Evolutionary conservation across 2,888 invertebrate genomes (phyloP), one percentile per base, ranked within the genome.

Genomic region (Euphydryas editha): DNA sequence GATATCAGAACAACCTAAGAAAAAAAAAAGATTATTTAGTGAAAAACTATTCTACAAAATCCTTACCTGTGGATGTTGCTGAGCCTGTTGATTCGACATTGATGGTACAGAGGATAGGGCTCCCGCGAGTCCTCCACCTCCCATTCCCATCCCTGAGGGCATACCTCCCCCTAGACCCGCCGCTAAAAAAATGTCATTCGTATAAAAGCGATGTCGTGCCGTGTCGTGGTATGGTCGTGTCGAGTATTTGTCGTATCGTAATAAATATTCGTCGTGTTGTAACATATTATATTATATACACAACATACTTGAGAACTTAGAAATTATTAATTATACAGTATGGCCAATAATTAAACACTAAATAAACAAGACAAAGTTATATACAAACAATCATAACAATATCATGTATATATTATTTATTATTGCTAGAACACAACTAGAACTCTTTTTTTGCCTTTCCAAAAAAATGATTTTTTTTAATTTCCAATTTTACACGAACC

Each of bases 21-120:
- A 44, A 17, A 44, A n/a, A n/a, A 44, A 17, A 10, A 0, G 8
- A n/a, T n/a, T 8, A 7, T 0, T 17, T 2, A 6, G 17, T 8
- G 2, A 1, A 44, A 17, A 44, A 44, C 8, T 17, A 17, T 18
- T 44, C 7, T n/a, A 7, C 1, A 17, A 10, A 0, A n/a, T 44
- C 7, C 10, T 47, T 59, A 78, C 78, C 75, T 78, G 88, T 20
- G 86, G 85, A 62, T 88, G 88, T 68, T 90, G 91, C 70, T 89
- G 93, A 46, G 79, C 77, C 73, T 85, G 87, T 62, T 83, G 81
- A 81, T 84, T 82, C 24, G 77, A 44, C 59, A 69, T 59, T 49
- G 62, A 62, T 51, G 65, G 42, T 10, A 66, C 68, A 1, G 66
- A 55, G 15, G 49, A 36, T n/a, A 67, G 37, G 46, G 44, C 56